Conservation (phyloP, 1,140 invertebrate genomes). For the Samia ricini region DNA sequence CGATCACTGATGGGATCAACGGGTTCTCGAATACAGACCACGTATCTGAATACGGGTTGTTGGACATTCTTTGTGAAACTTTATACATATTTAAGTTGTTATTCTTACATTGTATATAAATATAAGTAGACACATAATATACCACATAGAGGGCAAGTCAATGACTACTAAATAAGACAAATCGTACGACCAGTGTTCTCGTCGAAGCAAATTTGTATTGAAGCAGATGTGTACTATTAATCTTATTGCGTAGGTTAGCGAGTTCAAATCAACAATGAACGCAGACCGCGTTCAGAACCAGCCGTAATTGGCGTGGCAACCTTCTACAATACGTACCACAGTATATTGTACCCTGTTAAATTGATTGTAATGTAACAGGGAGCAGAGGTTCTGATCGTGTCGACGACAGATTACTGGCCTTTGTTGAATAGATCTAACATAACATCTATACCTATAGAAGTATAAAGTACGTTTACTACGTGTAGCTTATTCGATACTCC, state of each 20-base stretch:
- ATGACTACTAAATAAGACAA: too few species aligned
- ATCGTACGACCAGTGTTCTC: neutral
- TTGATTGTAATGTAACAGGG: neutral
- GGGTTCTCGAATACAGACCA: too few species aligned
- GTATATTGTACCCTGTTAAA: neutral
- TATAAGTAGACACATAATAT: too few species aligned
- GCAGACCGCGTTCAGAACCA: neutral
- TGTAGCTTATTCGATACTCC: too few species aligned
- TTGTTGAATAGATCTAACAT: neutral
- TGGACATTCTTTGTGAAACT: too few species aligned
- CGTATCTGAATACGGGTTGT: too few species aligned
- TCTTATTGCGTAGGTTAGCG: constrained; percentile 18
- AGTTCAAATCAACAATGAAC: constrained; percentile 15
- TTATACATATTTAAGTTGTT: too few species aligned
- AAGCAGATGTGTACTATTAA: constrained; percentile 12
- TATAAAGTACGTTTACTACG: too few species aligned
- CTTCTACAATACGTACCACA: neutral
- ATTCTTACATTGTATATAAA: too few species aligned
- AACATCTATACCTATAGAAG: too few species aligned
- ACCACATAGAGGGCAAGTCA: too few species aligned
- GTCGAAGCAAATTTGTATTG: neutral
- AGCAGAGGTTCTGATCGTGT: neutral
- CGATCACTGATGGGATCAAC: too few species aligned
- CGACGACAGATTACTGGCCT: neutral
- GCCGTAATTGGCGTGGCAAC: constrained; percentile 12